Base-by-base conservation (phyloP, 1,140 invertebrate genomes). In the Scaptomyza montana region DNA sequence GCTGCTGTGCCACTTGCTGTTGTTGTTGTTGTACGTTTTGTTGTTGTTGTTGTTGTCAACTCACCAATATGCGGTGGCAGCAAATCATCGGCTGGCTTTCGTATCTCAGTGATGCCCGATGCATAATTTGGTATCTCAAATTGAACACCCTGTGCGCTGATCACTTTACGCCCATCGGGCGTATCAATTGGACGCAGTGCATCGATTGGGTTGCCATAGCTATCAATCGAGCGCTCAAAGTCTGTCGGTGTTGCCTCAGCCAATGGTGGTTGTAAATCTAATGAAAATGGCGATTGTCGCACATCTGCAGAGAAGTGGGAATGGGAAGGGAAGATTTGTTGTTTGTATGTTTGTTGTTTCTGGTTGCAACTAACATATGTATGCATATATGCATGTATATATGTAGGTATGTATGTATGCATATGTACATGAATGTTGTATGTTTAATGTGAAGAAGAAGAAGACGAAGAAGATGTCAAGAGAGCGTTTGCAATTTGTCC, bases 61-160 rank as follows among this genome's bases (percentile, higher is more conserved):
- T 91, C 90, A 91, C 90, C 90, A 91, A 91, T 89, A 55, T 92
- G 90, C 76, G 90, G 90, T 62, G 90, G 90, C 77, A 92, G 77
- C 71, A 92, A 65, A 72, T 91, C 89, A 16, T 92, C 80, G 51
- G 81, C 63, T 6, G 90, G 90, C 59, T 90, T 77, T 41, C 81
- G 77, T 63, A 92, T 91, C 69, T 92, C 90, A 39, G 90, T 92
- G 53, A 92, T 92, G 68, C 90, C 90, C 50, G 90, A 92, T 12
- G 90, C 90, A 77, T 92, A 92, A 21, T 66, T 92, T 30, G 90
- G 90, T 72, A 92, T 92, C 89, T 91, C 90, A 50, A 92, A 92
- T 72, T 92, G 89, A 33, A 92, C 59, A 46, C 90, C 90, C 77
- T 92, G 80, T 12, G 90, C 85, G 51, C 87, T 90, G 46, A 92